Evolutionary conservation across 1,140 invertebrate species (phyloP), one percentile per base, ranked within the genome.

Genomic region (Hyphantria cunea): DNA sequence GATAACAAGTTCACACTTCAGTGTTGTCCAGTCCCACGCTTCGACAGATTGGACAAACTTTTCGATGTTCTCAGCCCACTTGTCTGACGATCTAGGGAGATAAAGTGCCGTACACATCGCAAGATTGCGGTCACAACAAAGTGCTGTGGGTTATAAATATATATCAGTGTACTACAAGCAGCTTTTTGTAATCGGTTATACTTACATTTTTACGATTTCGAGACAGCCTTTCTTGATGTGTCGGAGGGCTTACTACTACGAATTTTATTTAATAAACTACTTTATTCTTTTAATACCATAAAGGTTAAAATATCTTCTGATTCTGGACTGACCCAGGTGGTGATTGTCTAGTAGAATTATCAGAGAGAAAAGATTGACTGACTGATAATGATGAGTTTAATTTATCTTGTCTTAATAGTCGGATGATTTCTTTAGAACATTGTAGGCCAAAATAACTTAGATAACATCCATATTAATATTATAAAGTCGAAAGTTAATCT

Each of bases 1-100:
- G 71, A 81, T 80, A 66, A 56, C 52, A 63, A 72, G 75, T 83
- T 83, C 81, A 83, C 78, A 80, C 81, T 68, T 72, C 17, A 63
- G 70, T 64, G 70, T 53, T 45, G 42, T 25, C 15, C 17, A 68
- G 58, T 82, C 80, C 74, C 78, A 82, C 78, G 77, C 76, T 70
- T 69, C 64, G 67, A 67, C 61, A 53, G 62, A 32, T 64, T 63
- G 54, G 47, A 62, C 52, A 66, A 60, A 72, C 53, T 60, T 51
- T 52, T 70, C 60, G 60, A 37, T 64, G 69, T 72, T 74, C 61
- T 52, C 66, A 68, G 61, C 55, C 77, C 79, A 82, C 79, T 82
- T 70, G 41, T 52, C 42, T 52, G 51, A 62, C 53, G 48, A 53
- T 56, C 15, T 58, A 66, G 50, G 33, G 45, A 67, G 65, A 48